Evolutionary conservation across 2,113 vertebrate species (phyloP), one percentile per base, ranked within the genome.

Genomic region (Dendropsophus ebraccatus): DNA sequence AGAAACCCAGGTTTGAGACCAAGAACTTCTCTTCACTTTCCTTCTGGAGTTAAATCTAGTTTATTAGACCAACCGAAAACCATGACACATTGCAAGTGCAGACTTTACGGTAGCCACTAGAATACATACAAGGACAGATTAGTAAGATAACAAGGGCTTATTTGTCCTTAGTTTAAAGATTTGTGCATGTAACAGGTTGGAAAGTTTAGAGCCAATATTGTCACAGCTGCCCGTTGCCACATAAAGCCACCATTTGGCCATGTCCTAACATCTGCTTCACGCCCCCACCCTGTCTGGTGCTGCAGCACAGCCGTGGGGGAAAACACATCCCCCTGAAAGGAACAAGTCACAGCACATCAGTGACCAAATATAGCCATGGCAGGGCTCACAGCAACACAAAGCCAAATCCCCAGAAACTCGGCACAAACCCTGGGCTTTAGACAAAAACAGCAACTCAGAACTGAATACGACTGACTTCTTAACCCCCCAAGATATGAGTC

Each of bases 331-430:
- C 83, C 49, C 62, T 86, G 60, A 69, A 86, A 17, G 37, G 37
- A 60, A 81, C 84, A 86, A 72, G 84, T 86, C 77, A 14, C 65
- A 60, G 77, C 84, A 73, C 60, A 70, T 86, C 77, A 58, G 52
- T 81, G 65, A 80, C 76, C 77, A 81, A 80, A 80, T 78, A 79
- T 86, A 86, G 84, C 50, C 45, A 85, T 78, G 67, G 28, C 47
- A 41, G 54, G 56, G 13, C 56, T 16, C 56, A 14, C 14, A 76
- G 56, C 23, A 49, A 60, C 25, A 16, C 25, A 0, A 76, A 62
- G 72, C 83, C 54, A 84, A 65, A 65, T 76, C 56, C 52, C 16
- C 2, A 21, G 65, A 60, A 54, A 75, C n/a, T 56, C 28, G 35
- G 10, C 11, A 56, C 50, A 70, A 73, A 58, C 50, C 19, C 78